A percentile compares a stretch with the other conserved stretches of the same genome.
Conservation (phyloP, 2,797 vertebrate genomes). For the Notolepis coatsorum region DNA sequence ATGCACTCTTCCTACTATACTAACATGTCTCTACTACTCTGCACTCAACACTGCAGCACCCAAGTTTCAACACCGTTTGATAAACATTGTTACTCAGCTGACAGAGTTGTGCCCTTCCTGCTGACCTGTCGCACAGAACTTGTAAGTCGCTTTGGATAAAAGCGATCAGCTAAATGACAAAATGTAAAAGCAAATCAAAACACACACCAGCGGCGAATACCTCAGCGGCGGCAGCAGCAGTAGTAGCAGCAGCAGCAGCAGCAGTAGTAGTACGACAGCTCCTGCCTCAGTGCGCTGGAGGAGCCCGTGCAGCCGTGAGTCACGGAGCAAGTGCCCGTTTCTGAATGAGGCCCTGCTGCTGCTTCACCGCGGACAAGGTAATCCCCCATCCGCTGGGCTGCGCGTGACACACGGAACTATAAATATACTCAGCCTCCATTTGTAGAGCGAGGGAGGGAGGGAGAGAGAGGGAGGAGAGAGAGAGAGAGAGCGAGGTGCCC, state of each 20-base stretch:
- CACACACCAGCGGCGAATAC: neutral
- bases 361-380: conserved; percentile 74
- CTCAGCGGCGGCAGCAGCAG: neutral
- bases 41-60: no score
- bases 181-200: neutral
- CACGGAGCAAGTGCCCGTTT: conserved; percentile 60
- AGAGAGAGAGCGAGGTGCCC: conserved; percentile 37
- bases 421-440: conserved; percentile 78
- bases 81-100: no score
- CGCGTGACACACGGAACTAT: conserved; percentile 76
- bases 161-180: no score
- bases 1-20: no score
- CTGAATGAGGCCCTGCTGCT: conserved; percentile 75
- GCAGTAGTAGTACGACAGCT: conserved; percentile 42
- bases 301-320: conserved; percentile 63
- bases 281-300: conserved; percentile 24
- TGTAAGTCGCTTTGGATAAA: no score
- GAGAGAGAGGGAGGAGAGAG: conserved; percentile 12
- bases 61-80: no score
- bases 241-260: conserved; percentile 52
- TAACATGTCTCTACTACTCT: no score
- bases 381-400: conserved; percentile 76
- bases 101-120: no score
- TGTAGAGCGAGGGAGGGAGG: conserved; percentile 31
- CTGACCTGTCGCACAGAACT: no score